These are phyloP conservation scores for Urocyon cinereoargenteus DNA, from an alignment of 2,797 vertebrate species.

Conservation along the genomic window DNA sequence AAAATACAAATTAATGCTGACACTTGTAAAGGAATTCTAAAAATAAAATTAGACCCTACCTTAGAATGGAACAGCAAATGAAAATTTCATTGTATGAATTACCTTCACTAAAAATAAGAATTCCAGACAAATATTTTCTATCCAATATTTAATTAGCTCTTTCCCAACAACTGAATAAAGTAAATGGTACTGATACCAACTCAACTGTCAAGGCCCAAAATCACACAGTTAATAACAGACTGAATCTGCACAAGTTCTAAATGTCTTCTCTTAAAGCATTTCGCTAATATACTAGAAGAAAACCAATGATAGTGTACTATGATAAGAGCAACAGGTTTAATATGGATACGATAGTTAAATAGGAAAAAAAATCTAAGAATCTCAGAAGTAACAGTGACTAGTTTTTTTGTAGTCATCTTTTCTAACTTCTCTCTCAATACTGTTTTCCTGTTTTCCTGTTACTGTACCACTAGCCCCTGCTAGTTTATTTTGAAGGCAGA, in stretches of 20 bases:
- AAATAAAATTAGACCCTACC: slow-evolving; percentile 45
- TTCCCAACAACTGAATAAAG: background rate
- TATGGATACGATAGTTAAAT: background rate
- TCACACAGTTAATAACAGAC: background rate
- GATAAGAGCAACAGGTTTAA: background rate
- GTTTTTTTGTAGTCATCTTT: background rate
- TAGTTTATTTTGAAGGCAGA: background rate
- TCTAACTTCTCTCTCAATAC: background rate
- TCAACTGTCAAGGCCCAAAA: background rate
- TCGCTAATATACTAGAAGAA: background rate
- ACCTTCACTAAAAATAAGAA: slow-evolving; percentile 6
- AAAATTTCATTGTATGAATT: slow-evolving; percentile 24
- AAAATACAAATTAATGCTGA: slow-evolving; percentile 19
- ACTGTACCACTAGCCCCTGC: background rate
- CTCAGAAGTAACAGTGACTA: background rate
- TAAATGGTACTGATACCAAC: background rate
- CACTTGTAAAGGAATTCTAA: slow-evolving; percentile 45
- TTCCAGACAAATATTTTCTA: slow-evolving; percentile 9
- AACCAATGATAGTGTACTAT: background rate
- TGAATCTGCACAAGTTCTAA: background rate
- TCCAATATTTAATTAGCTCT: background rate
- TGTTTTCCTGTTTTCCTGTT: background rate
- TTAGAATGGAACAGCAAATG: background rate
- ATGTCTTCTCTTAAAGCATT: background rate
- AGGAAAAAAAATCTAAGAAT: background rate